Evolutionary conservation across 2,888 invertebrate species (phyloP), one percentile per base, ranked within the genome.

Genomic region (Sturmia bella): DNA sequence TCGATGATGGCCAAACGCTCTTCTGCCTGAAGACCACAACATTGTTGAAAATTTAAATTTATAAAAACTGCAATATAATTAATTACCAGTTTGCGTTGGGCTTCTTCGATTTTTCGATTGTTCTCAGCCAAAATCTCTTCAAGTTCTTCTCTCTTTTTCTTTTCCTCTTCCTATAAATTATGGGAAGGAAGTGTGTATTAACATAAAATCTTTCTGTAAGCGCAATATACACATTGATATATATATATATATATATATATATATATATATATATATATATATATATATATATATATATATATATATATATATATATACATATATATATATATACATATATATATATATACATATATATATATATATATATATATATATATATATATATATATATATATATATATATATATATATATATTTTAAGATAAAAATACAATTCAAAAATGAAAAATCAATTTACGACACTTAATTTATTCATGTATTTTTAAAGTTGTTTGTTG

Each of bases 61-160:
- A 21, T 2, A 21, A 41, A 41, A 59, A 13, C 12, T 2, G 43
- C 41, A 9, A 24, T 41, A 2, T 6, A 17, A 15, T 32, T 9
- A 41, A 32, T 93, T 91, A 98, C 98, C 95, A 98, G 93, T 94
- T 97, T 98, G 89, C 95, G 95, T 93, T 98, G 98, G 86, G 98
- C 98, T 91, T 98, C 98, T 92, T 98, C 98, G 86, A 98, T 98
- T 93, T 98, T 98, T 92, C 94, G 94, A 94, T 98, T 98, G 93
- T 99, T 99, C 93, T 99, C 98, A 88, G 97, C 97, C 94, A 98
- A 95, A 92, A 98, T 98, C 92, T 95, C 94, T 92, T 98, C 98
- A 91, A 98, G 94, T 92, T 98, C 97, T 93, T 97, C 96, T 89
- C 97, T 95, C 93, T 98, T 98, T 92, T 95, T 95, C 92, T 95